Evolutionary conservation across 2,113 vertebrate genomes (phyloP).

Genomic region (Macquaria australasica): DNA sequence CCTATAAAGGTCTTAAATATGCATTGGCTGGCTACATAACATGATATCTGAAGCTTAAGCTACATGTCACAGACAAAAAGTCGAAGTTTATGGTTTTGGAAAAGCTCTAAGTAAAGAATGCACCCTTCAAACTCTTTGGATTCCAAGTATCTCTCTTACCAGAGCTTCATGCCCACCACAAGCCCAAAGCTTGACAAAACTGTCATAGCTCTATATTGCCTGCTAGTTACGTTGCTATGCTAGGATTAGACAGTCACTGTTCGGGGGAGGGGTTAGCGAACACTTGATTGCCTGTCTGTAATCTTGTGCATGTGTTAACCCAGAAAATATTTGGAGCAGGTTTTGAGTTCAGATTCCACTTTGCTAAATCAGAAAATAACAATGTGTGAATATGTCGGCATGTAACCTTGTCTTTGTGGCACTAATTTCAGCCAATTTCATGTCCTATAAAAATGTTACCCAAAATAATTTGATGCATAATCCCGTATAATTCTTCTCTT

Average conservation of each 20-base stretch:
- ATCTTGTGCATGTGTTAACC: constrained; percentile 8
- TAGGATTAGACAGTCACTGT: not conserved
- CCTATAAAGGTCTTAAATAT: not conserved
- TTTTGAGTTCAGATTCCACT: not conserved
- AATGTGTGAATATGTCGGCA: not conserved
- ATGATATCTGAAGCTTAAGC: not conserved
- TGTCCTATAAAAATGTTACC: not conserved
- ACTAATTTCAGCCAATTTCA: not conserved
- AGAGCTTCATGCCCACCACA: not conserved
- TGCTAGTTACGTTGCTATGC: not conserved
- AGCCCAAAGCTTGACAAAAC: not conserved
- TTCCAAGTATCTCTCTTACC: not conserved
- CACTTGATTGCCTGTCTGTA: not conserved
- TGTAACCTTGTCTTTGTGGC: not conserved
- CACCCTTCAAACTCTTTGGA: not conserved
- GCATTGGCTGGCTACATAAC: not conserved
- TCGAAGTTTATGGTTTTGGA: not conserved
- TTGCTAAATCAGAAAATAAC: not conserved
- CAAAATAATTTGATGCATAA: not conserved
- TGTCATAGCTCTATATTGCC: not conserved
- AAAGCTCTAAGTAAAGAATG: not conserved
- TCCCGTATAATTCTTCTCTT: not conserved
- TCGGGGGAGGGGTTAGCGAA: not conserved
- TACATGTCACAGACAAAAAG: not conserved
- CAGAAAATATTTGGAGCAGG: not conserved